Base-by-base conservation (phyloP, 1,140 invertebrate genomes). In the Dendrolimus kikuchii region DNA sequence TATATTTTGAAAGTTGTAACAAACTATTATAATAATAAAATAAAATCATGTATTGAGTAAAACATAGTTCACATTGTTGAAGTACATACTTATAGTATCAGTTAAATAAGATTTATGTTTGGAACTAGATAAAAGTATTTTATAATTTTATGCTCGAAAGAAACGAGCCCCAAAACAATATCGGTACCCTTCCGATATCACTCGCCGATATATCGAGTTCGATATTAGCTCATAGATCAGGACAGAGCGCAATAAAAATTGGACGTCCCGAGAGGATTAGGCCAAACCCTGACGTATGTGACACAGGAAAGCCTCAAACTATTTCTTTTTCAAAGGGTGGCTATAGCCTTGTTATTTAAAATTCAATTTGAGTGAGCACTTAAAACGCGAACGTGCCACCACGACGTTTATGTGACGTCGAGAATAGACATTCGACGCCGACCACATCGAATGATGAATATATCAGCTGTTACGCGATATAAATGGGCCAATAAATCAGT, bases 241-340 rank as follows among this genome's bases (percentile, higher is more conserved):
- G 68, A 66, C 61, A 63, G 69, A 71, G 66, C 49, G 76, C 73
- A 83, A 86, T 86, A 83, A 86, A 79, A 83, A 80, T 78, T 73
- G 73, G 66, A 73, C 68, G 68, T 75, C 80, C 80, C 77, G 63
- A 62, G 63, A 66, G 76, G 79, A 81, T 83, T 86, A 80, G 69
- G 69, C 60, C 69, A 81, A 83, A 82, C 74, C 72, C 75, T 83
- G 78, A 83, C 77, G 68, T 76, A 86, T 83, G 80, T 79, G 80
- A 76, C 78, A 76, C 53, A 57, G 67, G 64, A 71, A 80, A 83
- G 70, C 78, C 75, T 78, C 68, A 69, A 61, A 64, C 74, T 64
- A 67, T 74, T 71, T 65, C 68, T 68, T 74, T 74, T 68, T 38
- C 49, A 66, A 65, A 67, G 78, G 75, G 68, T 72, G 52, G 60